Percentiles rank a stretch among this genome's conserved stretches.
These are phyloP conservation scores for Antedon mediterranea DNA, from an alignment of 53 echinoderm and acorn worm genomes.

Conservation along the genomic window DNA sequence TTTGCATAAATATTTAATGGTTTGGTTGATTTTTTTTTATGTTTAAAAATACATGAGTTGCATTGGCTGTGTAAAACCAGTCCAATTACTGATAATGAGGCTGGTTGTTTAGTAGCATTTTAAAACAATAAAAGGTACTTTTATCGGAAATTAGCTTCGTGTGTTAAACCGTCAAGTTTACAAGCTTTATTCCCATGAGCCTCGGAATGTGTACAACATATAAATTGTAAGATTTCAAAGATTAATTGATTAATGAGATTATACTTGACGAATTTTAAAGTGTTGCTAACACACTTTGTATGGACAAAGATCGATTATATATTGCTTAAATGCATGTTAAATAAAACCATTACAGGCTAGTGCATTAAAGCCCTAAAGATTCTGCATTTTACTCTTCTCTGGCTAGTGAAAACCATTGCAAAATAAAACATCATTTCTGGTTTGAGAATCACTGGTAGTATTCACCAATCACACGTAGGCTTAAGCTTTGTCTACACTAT, in stretches of 20 bases:
- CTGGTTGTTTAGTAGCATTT: background rate
- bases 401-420: too few relatives aligned
- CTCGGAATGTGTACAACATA: background rate
- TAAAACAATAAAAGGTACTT: background rate
- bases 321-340: background rate
- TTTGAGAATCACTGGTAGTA: too few relatives aligned
- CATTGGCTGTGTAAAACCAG: background rate
- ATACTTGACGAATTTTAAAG: background rate
- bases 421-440: too few relatives aligned
- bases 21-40: too few relatives aligned
- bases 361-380: too few relatives aligned
- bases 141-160: background rate
- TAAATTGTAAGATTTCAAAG: background rate
- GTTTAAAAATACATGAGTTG: background rate
- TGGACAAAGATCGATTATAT: background rate
- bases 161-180: background rate
- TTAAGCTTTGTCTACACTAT: too few relatives aligned
- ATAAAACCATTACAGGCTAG: background rate
- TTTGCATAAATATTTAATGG: background rate
- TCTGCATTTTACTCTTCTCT: too few relatives aligned
- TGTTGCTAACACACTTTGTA: background rate
- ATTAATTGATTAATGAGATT: background rate
- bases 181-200: background rate
- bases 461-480: too few relatives aligned
- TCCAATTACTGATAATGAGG: background rate